These are phyloP conservation scores for Poeciliopsis prolifica DNA, from an alignment of 2,113 vertebrate genomes.

Conservation along the genomic window DNA sequence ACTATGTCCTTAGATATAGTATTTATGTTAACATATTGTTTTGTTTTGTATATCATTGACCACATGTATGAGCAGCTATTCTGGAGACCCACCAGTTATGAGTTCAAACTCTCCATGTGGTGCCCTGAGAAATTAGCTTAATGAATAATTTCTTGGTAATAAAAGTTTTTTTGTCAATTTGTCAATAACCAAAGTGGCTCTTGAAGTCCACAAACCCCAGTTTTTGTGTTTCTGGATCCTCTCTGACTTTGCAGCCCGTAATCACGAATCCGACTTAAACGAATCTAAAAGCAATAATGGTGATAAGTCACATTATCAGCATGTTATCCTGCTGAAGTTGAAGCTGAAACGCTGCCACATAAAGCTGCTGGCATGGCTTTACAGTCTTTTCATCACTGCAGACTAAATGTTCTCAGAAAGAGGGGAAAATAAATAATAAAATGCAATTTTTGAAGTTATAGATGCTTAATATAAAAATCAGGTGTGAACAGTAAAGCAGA, in stretches of 20 bases:
- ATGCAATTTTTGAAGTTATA: neutral
- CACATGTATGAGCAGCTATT: no score
- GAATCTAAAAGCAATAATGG: neutral
- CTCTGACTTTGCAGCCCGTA: neutral
- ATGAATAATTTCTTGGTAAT: no score
- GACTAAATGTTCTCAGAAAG: constrained; percentile 24
- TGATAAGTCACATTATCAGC: neutral
- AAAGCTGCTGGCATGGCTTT: constrained; percentile 2
- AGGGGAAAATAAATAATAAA: constrained; percentile 20
- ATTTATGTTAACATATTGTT: no score
- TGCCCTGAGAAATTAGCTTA: no score
- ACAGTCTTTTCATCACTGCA: constrained; percentile 8
- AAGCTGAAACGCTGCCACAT: constrained; percentile 1
- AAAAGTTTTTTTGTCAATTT: no score
- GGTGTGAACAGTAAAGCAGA: neutral
- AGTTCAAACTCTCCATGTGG: no score
- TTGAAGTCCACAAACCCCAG: neutral
- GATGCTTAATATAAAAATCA: neutral
- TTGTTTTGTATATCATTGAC: no score
- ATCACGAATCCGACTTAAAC: neutral
- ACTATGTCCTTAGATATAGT: no score
- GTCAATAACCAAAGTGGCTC: neutral
- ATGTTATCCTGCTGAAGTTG: neutral
- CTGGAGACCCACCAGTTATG: no score
- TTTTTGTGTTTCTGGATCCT: neutral